Evolutionary conservation across 1,140 invertebrate species (phyloP).

Genomic region (Halotydeus destructor): DNA sequence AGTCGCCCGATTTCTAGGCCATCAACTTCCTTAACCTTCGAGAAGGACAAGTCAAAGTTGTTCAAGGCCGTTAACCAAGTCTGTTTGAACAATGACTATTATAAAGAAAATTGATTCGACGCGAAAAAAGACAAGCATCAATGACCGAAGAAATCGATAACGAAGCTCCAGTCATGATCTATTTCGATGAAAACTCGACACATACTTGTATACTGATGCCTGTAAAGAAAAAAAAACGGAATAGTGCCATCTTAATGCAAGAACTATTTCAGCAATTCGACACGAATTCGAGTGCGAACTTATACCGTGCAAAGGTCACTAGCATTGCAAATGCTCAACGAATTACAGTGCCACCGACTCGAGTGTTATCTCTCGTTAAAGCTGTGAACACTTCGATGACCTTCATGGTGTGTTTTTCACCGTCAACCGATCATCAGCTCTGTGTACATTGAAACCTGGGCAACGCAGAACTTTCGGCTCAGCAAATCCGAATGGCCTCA

Average conservation of each 20-base stretch:
- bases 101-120: not conserved
- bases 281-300: no score
- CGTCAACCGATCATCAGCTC: no score
- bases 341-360: not conserved
- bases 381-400: not conserved
- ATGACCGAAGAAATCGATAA: slow-evolving; percentile 18
- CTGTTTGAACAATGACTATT: slow-evolving; percentile 13
- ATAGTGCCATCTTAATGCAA: slow-evolving; percentile 28
- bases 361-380: not conserved
- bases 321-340: not conserved
- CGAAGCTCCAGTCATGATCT: slow-evolving; percentile 18
- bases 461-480: slow-evolving; percentile 3
- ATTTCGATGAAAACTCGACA: slow-evolving; percentile 7
- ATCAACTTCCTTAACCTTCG: slow-evolving; percentile 2
- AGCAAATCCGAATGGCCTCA: slow-evolving; percentile 1
- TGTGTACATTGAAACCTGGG: slow-evolving; percentile 5
- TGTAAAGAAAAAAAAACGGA: slow-evolving; percentile 17
- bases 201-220: slow-evolving; percentile 11
- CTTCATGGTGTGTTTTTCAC: not conserved
- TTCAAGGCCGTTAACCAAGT: slow-evolving; percentile 20
- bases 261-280: no score
- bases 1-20: slow-evolving; percentile 27
- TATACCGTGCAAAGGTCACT: not conserved
- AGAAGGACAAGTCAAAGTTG: slow-evolving; percentile 18
- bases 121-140: not conserved